phyloP scores from a whole-genome alignment of 2,888 invertebrate genomes.

The Venusia cambrica region DNA sequence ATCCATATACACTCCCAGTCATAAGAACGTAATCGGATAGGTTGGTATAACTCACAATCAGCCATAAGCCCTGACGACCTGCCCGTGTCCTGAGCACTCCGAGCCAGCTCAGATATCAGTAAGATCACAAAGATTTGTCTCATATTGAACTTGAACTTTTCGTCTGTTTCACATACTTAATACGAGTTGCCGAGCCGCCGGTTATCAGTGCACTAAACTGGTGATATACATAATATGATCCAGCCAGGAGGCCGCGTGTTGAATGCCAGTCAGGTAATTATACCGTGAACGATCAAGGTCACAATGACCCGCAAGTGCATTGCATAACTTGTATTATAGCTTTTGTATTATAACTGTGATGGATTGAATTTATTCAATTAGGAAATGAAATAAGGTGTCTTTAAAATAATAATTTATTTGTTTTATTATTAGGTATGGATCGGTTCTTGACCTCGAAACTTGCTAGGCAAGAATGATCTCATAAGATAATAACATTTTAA shows the following conservation, averaged over 20 bases:
- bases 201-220: conserved; percentile 42
- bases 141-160: conserved; percentile 20
- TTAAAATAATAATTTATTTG: no score
- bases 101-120: conserved; percentile 29
- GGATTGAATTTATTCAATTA: no score
- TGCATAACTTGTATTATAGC: conserved; percentile 1
- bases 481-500: no score
- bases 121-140: conserved; percentile 21
- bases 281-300: conserved; percentile 28
- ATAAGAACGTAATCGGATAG: not conserved
- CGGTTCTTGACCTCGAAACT: no score
- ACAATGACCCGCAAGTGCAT: conserved; percentile 9
- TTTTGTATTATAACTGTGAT: no score
- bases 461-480: no score
- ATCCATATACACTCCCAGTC: no score
- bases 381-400: no score
- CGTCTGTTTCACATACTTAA: conserved; percentile 13
- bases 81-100: conserved; percentile 45
- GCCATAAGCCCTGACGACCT: conserved; percentile 60
- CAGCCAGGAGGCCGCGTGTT: conserved; percentile 38
- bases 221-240: conserved; percentile 47
- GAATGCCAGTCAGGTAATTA: conserved; percentile 30
- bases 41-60: conserved; percentile 64
- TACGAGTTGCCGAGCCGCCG: conserved; percentile 38
- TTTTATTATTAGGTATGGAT: no score